Conservation (phyloP, 2,797 vertebrate species). For the Geotrypetes seraphini region DNA sequence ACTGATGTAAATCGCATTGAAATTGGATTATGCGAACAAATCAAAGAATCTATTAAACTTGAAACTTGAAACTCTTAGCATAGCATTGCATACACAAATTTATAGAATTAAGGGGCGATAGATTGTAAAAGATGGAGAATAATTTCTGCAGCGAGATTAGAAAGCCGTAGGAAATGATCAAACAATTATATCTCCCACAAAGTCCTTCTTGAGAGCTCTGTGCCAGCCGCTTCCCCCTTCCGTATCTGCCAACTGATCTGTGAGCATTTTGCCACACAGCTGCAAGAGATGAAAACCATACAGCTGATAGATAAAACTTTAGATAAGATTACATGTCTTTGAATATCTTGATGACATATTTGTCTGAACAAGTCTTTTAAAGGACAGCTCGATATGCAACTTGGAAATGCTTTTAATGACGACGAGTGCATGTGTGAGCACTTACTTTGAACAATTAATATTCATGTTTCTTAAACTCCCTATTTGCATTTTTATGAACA, state of each 20-base stretch:
- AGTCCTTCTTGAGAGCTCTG: no score
- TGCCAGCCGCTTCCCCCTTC: constrained; percentile 7
- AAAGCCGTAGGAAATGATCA: no score
- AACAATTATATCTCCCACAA: no score
- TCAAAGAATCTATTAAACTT: no score
- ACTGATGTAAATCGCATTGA: no score
- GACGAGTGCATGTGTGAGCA: constrained; percentile 67
- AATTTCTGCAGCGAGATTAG: no score
- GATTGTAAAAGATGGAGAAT: no score
- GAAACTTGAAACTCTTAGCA: no score
- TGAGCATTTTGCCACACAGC: constrained; percentile 66
- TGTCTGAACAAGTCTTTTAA: constrained; percentile 76
- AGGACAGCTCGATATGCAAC: constrained; percentile 77
- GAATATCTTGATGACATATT: constrained; percentile 77
- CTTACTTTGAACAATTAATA: constrained; percentile 65
- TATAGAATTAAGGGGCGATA: no score
- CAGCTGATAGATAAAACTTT: constrained; percentile 72
- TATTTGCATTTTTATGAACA: constrained; percentile 73
- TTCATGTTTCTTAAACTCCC: constrained; percentile 61
- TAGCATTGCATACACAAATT: no score
- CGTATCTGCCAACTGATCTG: constrained; percentile 70
- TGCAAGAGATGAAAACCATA: constrained; percentile 63
- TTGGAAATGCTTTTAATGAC: constrained; percentile 76
- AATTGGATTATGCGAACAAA: no score
- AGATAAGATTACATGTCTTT: constrained; percentile 78